Percentiles rank a stretch among this genome's conserved stretches.
phyloP scores from a whole-genome alignment of 2,113 vertebrate genomes.

The Mobula hypostoma region DNA sequence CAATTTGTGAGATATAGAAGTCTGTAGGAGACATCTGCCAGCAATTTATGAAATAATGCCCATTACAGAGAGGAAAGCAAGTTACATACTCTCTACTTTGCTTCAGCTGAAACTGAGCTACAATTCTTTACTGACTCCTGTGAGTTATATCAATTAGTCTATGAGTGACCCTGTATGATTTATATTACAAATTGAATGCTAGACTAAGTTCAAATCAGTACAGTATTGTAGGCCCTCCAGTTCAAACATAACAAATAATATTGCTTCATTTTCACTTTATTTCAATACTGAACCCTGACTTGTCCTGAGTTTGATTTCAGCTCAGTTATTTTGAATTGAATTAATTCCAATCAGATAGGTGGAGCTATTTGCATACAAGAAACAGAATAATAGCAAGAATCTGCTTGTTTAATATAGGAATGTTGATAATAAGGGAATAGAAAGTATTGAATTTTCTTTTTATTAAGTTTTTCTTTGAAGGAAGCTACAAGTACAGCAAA shows the following conservation, averaged over 20 bases:
- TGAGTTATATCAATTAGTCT: neutral
- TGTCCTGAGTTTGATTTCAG: neutral
- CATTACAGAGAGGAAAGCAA: neutral
- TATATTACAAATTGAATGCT: neutral
- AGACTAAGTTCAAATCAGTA: neutral
- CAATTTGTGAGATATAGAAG: constrained; percentile 33
- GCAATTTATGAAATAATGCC: constrained; percentile 29
- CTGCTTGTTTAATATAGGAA: neutral
- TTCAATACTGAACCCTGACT: neutral
- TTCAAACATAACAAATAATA: neutral
- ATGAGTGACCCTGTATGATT: neutral
- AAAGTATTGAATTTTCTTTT: neutral
- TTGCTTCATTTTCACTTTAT: neutral
- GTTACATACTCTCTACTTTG: neutral
- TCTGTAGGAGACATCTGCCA: constrained; percentile 36
- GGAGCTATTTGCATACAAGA: neutral
- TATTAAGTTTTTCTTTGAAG: neutral
- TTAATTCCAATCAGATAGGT: neutral
- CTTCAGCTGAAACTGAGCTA: neutral
- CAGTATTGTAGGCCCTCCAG: neutral
- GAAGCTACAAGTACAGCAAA: neutral
- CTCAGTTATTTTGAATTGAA: neutral
- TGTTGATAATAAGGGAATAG: neutral
- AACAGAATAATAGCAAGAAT: neutral
- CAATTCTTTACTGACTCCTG: neutral